Evolutionary conservation across 23 tunicate genomes (phyloP), one percentile per base, ranked within the genome.

Genomic region (Ciona savignyi): DNA sequence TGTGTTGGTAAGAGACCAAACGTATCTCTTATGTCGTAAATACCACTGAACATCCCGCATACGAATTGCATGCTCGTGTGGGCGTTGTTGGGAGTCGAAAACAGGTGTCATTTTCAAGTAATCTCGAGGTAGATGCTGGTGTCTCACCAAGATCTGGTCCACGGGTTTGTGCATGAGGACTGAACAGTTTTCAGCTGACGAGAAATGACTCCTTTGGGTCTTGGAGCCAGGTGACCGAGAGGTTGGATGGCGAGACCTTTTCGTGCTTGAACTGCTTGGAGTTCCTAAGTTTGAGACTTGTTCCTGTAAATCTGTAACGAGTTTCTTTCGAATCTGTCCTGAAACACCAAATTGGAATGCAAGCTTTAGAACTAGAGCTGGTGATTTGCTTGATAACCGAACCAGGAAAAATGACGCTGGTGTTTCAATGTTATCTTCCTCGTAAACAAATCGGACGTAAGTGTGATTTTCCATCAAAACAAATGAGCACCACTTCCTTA

Each of bases 1-100:
- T 29, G 49, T 73, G 61, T 80, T 81, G 30, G 87, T 85, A 23
- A 91, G 34, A 15, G 91, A 91, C 97, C 97, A 91, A 51, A 91
- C 97, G 51, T 51, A 79, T 27, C 97, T 63, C 42, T 67, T 62
- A 49, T 79, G 90, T 6, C 71, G 68, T 82, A 91, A 62, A 62
- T 91, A 91, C 75, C 80, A 74, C 30, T 75, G 74, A 69, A 82
- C 63, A 31, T 83, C 82, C 56, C 72, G 74, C 79, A 85, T 72
- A 31, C 74, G 71, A 0, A 35, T 63, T 56, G 71, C 25, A 25
- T 66, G 49, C 6, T 70, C 79, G 35, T 6, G 56, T 42, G 56
- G 9, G 56, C 56, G 56, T 9, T 42, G 56, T 15, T 42, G 56
- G 15, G 9, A 42, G 77, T 72, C 77, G 48, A 4, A 11, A 4